Conservation (phyloP, 23 tunicate species). For the Ascidia mentula region DNA sequence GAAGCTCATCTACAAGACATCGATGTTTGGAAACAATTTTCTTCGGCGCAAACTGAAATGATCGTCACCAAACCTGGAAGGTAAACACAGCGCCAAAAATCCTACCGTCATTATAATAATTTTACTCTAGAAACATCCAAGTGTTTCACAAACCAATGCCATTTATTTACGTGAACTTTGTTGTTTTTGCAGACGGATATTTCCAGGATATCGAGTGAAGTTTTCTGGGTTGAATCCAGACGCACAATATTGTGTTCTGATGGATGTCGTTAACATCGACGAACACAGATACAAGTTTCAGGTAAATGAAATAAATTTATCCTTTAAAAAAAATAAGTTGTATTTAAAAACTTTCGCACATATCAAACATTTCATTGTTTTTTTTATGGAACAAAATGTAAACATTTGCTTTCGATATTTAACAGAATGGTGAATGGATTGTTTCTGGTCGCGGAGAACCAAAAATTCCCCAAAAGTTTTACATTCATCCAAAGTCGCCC, state of each 20-base stretch:
- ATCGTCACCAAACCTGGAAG: conserved; percentile 67
- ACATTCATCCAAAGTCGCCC: conserved; percentile 54
- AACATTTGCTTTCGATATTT: conserved; percentile 1
- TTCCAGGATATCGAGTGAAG: conserved; percentile 58
- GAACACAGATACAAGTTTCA: conserved; percentile 56
- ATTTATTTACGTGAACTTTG: background rate
- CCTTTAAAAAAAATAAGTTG: background rate
- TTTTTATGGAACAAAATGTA: no score
- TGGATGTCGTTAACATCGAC: conserved; percentile 45
- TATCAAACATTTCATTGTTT: no score
- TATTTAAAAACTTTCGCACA: no score
- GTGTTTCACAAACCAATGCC: background rate
- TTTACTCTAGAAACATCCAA: no score
- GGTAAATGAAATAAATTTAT: conserved; percentile 1
- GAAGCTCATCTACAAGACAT: conserved; percentile 44
- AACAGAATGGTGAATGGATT: conserved; percentile 58
- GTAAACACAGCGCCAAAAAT: no score
- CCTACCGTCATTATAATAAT: no score
- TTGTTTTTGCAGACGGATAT: conserved; percentile 44
- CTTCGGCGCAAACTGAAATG: conserved; percentile 59
- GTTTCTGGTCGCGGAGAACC: conserved; percentile 70
- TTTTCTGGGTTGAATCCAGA: conserved; percentile 42
- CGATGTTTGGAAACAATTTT: conserved; percentile 58
- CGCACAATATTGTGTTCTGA: conserved; percentile 52
- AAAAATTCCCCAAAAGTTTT: conserved; percentile 56